Percentiles rank a stretch among this genome's conserved stretches.
Evolutionary conservation across 2,888 invertebrate species (phyloP).

Genomic region (Dicyrtoma fusca): DNA sequence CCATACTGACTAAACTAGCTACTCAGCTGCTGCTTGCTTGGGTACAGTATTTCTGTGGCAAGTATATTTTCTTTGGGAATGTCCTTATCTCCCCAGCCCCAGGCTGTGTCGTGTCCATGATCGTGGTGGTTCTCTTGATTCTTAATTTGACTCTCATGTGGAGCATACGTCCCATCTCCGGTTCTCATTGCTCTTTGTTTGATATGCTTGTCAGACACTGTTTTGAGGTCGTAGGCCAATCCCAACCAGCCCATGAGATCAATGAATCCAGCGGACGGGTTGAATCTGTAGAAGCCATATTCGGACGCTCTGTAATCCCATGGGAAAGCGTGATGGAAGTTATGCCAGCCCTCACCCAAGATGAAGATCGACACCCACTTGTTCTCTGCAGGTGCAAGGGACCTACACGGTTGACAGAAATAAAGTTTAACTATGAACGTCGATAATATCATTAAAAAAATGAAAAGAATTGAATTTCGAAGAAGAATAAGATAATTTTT

Average conservation of each 20-base stretch:
- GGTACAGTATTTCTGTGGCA: slow-evolving; percentile 27
- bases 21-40: not conserved
- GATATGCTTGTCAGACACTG: slow-evolving; percentile 69
- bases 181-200: slow-evolving; percentile 72
- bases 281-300: slow-evolving; percentile 59
- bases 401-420: too few relatives aligned
- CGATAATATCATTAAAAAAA: too few relatives aligned
- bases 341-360: slow-evolving; percentile 82
- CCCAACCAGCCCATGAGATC: slow-evolving; percentile 67
- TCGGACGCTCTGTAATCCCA: slow-evolving; percentile 66
- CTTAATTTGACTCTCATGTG: not conserved
- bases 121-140: not conserved
- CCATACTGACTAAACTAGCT: too few relatives aligned
- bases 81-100: slow-evolving; percentile 55
- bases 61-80: slow-evolving; percentile 44
- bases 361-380: slow-evolving; percentile 71
- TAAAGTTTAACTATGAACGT: too few relatives aligned
- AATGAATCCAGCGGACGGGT: slow-evolving; percentile 68
- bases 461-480: too few relatives aligned
- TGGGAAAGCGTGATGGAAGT: slow-evolving; percentile 86
- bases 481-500: too few relatives aligned
- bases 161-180: slow-evolving; percentile 67
- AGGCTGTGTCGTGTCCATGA: slow-evolving; percentile 39
- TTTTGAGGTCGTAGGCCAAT: slow-evolving; percentile 68
- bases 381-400: slow-evolving; percentile 79